Base-by-base conservation (phyloP, 2,888 invertebrate genomes). In the Camptogramma bilineatum region DNA sequence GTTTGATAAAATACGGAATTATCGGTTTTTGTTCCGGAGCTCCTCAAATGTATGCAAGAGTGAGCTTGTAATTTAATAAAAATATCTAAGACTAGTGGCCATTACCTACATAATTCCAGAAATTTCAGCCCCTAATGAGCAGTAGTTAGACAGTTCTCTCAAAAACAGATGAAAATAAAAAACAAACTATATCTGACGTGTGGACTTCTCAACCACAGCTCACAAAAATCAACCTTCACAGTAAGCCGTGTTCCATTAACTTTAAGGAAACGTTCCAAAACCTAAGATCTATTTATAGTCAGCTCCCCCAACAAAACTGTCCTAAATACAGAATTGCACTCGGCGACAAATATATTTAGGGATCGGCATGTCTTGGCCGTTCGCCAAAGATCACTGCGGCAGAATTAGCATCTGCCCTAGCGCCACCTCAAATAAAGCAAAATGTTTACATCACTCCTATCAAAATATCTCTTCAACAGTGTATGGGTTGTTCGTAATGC, bases 261-360 rank as follows among this genome's bases (percentile, higher is more conserved):
- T 55, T 53, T 47, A 56, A 67, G 55, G 24, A 56, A 64, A 59
- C 59, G 39, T 51, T 44, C 53, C 18, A 52, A 56, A 68, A 69
- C 50, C 56, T 60, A 55, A 64, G 28, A 52, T 73, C 78, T 84
- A 85, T 81, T 81, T 77, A 72, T 77, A 75, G 62, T 21, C 56
- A 63, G 62, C 74, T 83, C 85, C 89, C 88, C 88, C 85, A 83
- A 85, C 82, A 84, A 87, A 88, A 82, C 78, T 83, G 88, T 86
- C 87, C 89, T 87, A 83, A 85, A 90, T 90, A 83, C 86, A 84
- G 86, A 86, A 88, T 85, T 84, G 88, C 88, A 88, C 74, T 79
- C 82, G 77, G 85, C 79, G 88, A 90, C 90, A 88, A 78, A 89
- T 62, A 66, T 66, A 66, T 90, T 87, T 88, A 84, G 79, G 79